Evolutionary conservation across 2,113 vertebrate genomes (phyloP).

Genomic region (Hypomesus transpacificus): DNA sequence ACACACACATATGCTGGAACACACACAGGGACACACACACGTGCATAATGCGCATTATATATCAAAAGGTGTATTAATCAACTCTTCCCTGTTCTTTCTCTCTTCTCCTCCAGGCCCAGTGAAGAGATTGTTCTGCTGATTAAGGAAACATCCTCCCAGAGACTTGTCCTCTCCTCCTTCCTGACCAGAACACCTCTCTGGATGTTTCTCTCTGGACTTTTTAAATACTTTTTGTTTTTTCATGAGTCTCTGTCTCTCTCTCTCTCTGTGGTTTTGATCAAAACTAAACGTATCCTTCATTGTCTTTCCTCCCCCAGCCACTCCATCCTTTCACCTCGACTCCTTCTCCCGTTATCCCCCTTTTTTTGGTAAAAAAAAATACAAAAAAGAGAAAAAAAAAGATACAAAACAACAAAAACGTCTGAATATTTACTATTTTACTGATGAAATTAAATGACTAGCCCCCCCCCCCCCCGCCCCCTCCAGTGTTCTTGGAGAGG

Average conservation of each 20-base stretch:
- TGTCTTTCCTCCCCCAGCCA: constrained; percentile 1
- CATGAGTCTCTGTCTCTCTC: not conserved
- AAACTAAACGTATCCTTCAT: constrained; percentile 4
- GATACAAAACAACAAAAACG: not conserved
- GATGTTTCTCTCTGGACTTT: constrained; percentile 11
- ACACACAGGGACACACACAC: not conserved
- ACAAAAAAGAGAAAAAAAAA: not conserved
- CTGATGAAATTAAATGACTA: not conserved
- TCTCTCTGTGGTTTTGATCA: not conserved
- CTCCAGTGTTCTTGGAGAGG: not conserved
- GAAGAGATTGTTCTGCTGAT: constrained; percentile 29
- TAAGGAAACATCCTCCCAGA: not conserved
- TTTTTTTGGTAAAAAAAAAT: constrained; percentile 13
- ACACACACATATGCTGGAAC: not conserved
- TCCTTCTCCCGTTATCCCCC: not conserved
- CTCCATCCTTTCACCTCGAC: not conserved
- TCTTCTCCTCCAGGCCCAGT: constrained; percentile 65
- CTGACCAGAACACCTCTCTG: too few species aligned
- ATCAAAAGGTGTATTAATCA: too few species aligned
- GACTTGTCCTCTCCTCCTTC: too few species aligned
- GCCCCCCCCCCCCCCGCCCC: too few species aligned
- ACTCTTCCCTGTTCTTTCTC: not conserved
- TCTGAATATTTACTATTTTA: not conserved
- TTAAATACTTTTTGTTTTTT: constrained; percentile 10
- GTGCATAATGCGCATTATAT: too few species aligned